Base-by-base conservation (phyloP, 2,797 vertebrate species). In the Setipinna tenuifilis region DNA sequence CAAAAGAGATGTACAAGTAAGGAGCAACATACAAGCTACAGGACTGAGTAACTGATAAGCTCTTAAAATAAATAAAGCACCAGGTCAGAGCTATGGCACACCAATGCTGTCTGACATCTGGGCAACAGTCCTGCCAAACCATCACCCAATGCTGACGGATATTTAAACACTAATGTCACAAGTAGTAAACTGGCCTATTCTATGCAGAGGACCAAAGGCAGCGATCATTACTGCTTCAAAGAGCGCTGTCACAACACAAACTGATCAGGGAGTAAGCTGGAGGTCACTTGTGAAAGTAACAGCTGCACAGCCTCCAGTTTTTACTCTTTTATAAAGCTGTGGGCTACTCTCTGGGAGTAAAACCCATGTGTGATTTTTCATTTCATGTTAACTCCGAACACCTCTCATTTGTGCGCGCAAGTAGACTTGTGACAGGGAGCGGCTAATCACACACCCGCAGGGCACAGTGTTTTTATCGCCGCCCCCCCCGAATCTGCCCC, bases 401-500 rank as follows among this genome's bases (percentile, higher is more conserved):
- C 71, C 7, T 25, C 12, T 16, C 10, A 16, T 71, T 71, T 31
- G 25, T 71, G 65, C 28, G 0, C 3, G 17, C 28, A 12, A 12
- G 65, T 35, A 31, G 25, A 71, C 71, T 41, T 44, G 35, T 9
- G 71, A 44, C 16, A 0, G 0, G 46, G 46, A 31, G 16, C 6
- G 71, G 31, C 71, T 78, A 78, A 78, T 78, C 71, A 78, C 35
- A 78, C 71, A 78, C 71, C 71, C 71, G 10, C 71, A 44, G 35
- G 71, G 71, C 71, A 44, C 35, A 21, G 35, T 44, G 21, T 5
- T 41, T 16, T 41, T 78, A 78, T 44, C 71, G 21, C 87, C 88
- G 11, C 83, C 46, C 62, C 83, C 88, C 84, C 86, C 91, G 91
- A 3, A 3, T 54, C 7, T 54, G 35, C 35, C 35, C 14, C 50